Conservation (phyloP, 2,113 vertebrate species). For the Pseudolaguvia tuberculata region DNA sequence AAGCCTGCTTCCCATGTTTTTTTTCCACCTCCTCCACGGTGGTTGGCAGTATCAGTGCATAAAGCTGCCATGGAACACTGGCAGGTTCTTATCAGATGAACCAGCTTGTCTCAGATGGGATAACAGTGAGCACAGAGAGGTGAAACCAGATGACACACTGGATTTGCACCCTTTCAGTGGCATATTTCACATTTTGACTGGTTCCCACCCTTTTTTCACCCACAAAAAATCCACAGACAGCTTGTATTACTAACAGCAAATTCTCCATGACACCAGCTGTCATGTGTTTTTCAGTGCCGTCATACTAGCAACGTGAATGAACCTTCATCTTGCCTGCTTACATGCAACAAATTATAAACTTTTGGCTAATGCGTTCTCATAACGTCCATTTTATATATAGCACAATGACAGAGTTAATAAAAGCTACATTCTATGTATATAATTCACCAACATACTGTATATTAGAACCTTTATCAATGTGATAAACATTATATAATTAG, state of each 20-base stretch:
- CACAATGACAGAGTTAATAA: neutral
- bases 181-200: neutral
- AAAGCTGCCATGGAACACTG: conserved; percentile 37
- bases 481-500: too few species aligned
- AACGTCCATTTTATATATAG: neutral
- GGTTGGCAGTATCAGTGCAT: conserved; percentile 24
- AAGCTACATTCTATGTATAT: too few species aligned
- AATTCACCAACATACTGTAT: too few species aligned
- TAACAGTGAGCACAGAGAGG: conserved; percentile 12
- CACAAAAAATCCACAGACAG: neutral
- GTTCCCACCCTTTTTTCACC: conserved; percentile 8
- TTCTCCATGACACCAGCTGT: conserved; percentile 23
- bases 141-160: conserved; percentile 15
- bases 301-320: neutral
- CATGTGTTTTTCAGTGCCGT: conserved; percentile 8
- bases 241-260: conserved; percentile 24
- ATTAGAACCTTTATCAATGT: too few species aligned
- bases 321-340: neutral
- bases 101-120: conserved; percentile 34
- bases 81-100: conserved; percentile 44
- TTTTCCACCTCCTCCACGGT: conserved; percentile 30
- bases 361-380: neutral
- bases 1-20: conserved; percentile 40
- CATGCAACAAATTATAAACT: neutral
- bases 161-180: conserved; percentile 24